phyloP scores from a whole-genome alignment of 1,140 invertebrate genomes.

The Drosophila ambigua region DNA sequence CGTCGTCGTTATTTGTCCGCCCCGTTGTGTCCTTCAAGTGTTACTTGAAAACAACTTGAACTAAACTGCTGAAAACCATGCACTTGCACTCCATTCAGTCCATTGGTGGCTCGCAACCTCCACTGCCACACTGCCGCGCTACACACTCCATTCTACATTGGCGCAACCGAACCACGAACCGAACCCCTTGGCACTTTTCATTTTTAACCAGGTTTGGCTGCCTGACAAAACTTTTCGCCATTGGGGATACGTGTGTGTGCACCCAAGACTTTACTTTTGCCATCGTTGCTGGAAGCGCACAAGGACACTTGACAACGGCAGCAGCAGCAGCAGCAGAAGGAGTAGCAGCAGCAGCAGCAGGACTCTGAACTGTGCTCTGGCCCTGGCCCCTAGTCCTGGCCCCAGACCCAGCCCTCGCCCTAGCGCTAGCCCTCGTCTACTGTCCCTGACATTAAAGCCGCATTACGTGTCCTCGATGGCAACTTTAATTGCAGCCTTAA shows the following conservation, averaged over 20 bases:
- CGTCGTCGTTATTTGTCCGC: slow-evolving; percentile 39
- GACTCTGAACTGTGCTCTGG: not conserved
- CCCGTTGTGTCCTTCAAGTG: slow-evolving; percentile 63
- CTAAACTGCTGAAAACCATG: slow-evolving; percentile 69
- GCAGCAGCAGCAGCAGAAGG: slow-evolving; percentile 12
- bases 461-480: slow-evolving; percentile 58
- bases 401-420: not conserved
- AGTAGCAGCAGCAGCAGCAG: slow-evolving; percentile 19
- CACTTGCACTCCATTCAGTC: slow-evolving; percentile 46
- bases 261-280: slow-evolving; percentile 49
- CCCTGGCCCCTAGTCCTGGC: not conserved
- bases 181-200: slow-evolving; percentile 2
- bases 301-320: slow-evolving; percentile 66
- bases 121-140: not conserved
- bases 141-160: not conserved
- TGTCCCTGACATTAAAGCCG: slow-evolving; percentile 49
- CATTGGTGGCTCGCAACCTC: slow-evolving; percentile 17
- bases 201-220: slow-evolving; percentile 63
- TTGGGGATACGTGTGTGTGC: slow-evolving; percentile 60
- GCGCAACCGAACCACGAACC: slow-evolving; percentile 4
- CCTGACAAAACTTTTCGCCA: slow-evolving; percentile 71
- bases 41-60: slow-evolving; percentile 70
- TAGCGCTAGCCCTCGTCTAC: not conserved
- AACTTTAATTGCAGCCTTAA: slow-evolving; percentile 67
- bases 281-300: slow-evolving; percentile 45